phyloP scores from a whole-genome alignment of 2,797 vertebrate genomes.

The Borostomias antarcticus region DNA sequence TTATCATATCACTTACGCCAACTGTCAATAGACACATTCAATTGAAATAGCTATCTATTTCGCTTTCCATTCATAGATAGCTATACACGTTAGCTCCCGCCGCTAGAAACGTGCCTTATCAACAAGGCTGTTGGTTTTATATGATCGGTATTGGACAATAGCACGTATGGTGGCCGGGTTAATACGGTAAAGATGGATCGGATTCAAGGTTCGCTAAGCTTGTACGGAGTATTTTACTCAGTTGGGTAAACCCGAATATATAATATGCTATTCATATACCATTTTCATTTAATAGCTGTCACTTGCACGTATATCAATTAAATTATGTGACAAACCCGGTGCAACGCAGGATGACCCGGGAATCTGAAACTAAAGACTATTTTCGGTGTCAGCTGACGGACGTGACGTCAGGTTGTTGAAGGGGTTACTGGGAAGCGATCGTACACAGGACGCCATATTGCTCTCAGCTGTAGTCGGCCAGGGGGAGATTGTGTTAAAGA shows the following conservation, averaged over 20 bases:
- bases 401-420: slow-evolving; percentile 54
- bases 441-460: slow-evolving; percentile 69
- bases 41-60: not conserved
- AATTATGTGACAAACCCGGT: no score
- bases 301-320: no score
- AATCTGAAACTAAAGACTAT: not conserved
- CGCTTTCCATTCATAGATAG: not conserved
- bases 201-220: no score
- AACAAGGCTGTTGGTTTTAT: not conserved
- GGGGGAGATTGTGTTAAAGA: slow-evolving; percentile 33
- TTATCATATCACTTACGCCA: not conserved
- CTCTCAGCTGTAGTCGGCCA: slow-evolving; percentile 23
- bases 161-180: not conserved
- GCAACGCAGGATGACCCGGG: not conserved
- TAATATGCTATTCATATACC: no score
- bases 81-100: not conserved
- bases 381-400: slow-evolving; percentile 29
- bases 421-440: slow-evolving; percentile 50
- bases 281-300: no score
- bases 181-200: not conserved
- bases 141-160: not conserved
- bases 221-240: no score
- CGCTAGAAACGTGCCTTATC: not conserved
- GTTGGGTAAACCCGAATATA: no score
- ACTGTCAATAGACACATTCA: not conserved